phyloP scores from a whole-genome alignment of 2,888 invertebrate species.

The Lobophora halterata region DNA sequence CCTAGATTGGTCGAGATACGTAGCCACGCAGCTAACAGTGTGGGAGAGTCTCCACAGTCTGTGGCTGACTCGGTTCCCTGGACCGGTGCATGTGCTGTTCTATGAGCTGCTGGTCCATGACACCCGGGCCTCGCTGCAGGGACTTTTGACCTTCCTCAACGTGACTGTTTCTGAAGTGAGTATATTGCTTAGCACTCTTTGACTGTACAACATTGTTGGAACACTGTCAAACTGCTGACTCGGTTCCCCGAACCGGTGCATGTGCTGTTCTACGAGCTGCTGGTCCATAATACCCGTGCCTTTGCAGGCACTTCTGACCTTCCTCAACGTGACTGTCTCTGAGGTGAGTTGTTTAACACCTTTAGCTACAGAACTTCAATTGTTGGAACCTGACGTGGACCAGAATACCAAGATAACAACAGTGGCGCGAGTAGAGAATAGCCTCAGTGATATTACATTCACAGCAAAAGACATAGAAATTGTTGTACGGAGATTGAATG shows the following conservation, averaged over 20 bases:
- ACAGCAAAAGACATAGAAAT: too few relatives aligned
- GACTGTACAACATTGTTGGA: too few relatives aligned
- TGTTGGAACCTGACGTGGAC: too few relatives aligned
- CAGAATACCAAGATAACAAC: too few relatives aligned
- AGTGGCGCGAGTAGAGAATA: too few relatives aligned
- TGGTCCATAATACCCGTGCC: slow-evolving; percentile 81
- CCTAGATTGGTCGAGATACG: slow-evolving; percentile 89
- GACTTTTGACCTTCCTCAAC: slow-evolving; percentile 82
- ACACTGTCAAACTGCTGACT: too few relatives aligned
- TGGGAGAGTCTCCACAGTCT: slow-evolving; percentile 86
- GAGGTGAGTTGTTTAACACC: slow-evolving; percentile 55
- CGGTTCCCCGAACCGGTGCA: slow-evolving; percentile 85
- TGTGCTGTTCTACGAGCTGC: slow-evolving; percentile 85
- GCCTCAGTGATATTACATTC: too few relatives aligned
- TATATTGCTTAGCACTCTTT: slow-evolving; percentile 5
- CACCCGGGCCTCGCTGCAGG: slow-evolving; percentile 79
- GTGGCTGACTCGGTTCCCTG: slow-evolving; percentile 86
- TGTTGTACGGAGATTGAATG: too few relatives aligned
- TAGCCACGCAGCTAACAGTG: slow-evolving; percentile 81
- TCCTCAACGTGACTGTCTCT: slow-evolving; percentile 78
- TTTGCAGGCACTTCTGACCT: slow-evolving; percentile 81
- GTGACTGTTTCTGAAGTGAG: slow-evolving; percentile 75
- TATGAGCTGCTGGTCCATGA: slow-evolving; percentile 85
- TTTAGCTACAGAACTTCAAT: too few relatives aligned
- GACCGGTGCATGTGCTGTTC: slow-evolving; percentile 84